A percentile compares a stretch with the other conserved stretches of the same genome.
phyloP scores from a whole-genome alignment of 1,140 invertebrate genomes.

The Listronotus bonariensis region DNA sequence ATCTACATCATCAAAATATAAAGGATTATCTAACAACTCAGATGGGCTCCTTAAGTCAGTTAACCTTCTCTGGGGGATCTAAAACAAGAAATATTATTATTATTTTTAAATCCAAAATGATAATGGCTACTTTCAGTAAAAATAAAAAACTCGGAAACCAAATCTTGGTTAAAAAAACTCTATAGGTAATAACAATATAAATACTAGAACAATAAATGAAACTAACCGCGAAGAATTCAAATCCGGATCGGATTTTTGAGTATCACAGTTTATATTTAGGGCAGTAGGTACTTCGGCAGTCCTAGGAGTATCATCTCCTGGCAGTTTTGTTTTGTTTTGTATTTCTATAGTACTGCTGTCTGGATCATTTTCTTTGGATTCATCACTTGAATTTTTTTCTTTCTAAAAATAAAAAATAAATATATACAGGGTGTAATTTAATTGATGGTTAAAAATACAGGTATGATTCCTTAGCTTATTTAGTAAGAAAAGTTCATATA shows the following conservation, averaged over 20 bases:
- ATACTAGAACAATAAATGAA: background rate
- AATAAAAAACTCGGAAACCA: no score
- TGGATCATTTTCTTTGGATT: slow-evolving; percentile 62
- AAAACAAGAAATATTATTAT: slow-evolving; percentile 3
- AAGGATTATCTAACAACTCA: slow-evolving; percentile 49
- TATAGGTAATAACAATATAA: no score
- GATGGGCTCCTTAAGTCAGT: slow-evolving; percentile 52
- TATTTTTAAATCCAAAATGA: no score
- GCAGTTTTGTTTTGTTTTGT: slow-evolving; percentile 7
- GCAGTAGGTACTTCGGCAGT: slow-evolving; percentile 31
- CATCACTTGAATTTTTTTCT: slow-evolving; percentile 53
- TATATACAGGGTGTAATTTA: no score
- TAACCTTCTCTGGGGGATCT: slow-evolving; percentile 44
- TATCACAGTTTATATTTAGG: slow-evolving; percentile 51
- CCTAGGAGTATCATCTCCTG: slow-evolving; percentile 20
- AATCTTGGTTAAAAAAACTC: no score
- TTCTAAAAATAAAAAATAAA: slow-evolving; percentile 11
- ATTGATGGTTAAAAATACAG: no score
- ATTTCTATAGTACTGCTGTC: slow-evolving; percentile 38
- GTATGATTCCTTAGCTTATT: no score
- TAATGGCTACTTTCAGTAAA: no score
- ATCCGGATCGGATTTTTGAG: slow-evolving; percentile 32
- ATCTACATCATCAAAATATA: slow-evolving; percentile 53
- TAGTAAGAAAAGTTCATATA: no score
- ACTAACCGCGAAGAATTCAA: slow-evolving; percentile 14